phyloP scores from a whole-genome alignment of 2,888 invertebrate species.

The Helleia helle region DNA sequence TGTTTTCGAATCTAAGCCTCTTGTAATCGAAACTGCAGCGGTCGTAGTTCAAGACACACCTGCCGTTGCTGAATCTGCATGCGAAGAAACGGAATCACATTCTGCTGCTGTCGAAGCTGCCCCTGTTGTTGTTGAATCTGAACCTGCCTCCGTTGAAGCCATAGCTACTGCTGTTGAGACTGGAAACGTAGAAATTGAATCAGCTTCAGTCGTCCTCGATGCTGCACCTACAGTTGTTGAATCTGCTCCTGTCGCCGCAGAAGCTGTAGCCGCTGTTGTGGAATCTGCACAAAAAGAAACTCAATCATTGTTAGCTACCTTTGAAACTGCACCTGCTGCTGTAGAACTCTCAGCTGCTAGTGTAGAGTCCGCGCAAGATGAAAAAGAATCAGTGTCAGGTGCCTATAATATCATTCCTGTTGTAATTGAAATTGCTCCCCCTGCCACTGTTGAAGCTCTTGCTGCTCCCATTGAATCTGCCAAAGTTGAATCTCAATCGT shows the following conservation, averaged over 20 bases:
- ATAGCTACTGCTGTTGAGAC: background rate
- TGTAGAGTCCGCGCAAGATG: no score
- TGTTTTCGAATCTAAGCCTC: constrained; percentile 46
- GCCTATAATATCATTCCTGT: no score
- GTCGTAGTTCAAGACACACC: constrained; percentile 18
- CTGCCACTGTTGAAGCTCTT: background rate
- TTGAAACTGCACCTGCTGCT: background rate
- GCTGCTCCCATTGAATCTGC: no score
- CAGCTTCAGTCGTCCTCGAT: constrained; percentile 18
- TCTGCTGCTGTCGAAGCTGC: constrained; percentile 28
- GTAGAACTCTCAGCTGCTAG: background rate
- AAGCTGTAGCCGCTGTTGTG: background rate
- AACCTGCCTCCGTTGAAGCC: background rate
- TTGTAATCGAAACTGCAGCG: constrained; percentile 46
- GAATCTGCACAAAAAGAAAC: no score
- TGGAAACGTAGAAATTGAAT: constrained; percentile 11
- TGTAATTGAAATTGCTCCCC: background rate
- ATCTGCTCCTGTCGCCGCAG: background rate
- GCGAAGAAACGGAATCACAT: no score
- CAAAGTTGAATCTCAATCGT: no score
- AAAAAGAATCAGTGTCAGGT: no score
- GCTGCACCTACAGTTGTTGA: background rate
- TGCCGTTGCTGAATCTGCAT: constrained; percentile 26
- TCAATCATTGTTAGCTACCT: no score
- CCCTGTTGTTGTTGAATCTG: constrained; percentile 12